Conservation (phyloP, 2,113 vertebrate species). For the Archilochus colubris region DNA sequence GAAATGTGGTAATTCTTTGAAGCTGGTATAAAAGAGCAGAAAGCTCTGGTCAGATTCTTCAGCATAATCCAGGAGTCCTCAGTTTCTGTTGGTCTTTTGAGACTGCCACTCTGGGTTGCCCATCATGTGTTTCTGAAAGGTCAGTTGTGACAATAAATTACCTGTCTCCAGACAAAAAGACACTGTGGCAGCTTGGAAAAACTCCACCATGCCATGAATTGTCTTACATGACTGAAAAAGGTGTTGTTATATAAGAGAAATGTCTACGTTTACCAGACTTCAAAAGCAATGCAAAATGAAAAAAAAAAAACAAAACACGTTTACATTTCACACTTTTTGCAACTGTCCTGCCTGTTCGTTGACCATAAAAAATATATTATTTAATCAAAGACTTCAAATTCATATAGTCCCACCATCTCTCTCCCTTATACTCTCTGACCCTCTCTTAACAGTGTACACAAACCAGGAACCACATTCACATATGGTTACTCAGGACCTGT, state of each 20-base stretch:
- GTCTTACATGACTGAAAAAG: not conserved
- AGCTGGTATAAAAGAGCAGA: not conserved
- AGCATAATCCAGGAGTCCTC: not conserved
- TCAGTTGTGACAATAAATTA: not conserved
- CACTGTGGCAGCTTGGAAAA: not conserved
- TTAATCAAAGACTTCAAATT: not conserved
- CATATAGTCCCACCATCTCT: not conserved
- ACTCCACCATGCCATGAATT: not conserved
- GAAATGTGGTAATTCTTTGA: not conserved
- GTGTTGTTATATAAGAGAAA: not conserved
- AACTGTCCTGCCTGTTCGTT: not conserved
- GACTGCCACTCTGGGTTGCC: not conserved
- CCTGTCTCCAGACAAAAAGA: not conserved
- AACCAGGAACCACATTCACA: not conserved
- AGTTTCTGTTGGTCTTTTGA: not conserved
- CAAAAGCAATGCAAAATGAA: not conserved
- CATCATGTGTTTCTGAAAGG: not conserved
- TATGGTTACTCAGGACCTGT: not conserved
- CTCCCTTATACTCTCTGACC: not conserved
- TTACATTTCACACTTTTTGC: not conserved
- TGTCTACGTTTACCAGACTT: not conserved
- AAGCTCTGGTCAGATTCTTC: not conserved
- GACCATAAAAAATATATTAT: not conserved
- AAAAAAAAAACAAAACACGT: not conserved
- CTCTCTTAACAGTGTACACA: not conserved